Evolutionary conservation across 2,797 vertebrate species (phyloP).

Genomic region (Onychomys arenicola): DNA sequence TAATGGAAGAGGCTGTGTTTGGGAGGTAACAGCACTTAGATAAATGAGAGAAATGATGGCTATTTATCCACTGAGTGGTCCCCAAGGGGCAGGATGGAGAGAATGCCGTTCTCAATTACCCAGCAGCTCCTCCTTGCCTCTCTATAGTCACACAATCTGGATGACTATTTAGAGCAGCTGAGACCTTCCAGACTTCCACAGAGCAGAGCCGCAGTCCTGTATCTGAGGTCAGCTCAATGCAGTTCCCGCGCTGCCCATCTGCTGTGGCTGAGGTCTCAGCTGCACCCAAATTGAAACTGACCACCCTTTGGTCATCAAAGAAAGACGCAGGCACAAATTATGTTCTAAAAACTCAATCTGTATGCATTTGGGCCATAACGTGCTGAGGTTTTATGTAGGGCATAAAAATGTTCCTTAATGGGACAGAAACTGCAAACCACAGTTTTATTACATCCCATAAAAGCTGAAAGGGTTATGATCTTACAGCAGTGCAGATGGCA

Average conservation of each 20-base stretch:
- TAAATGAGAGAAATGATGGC: constrained; percentile 76
- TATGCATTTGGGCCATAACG: constrained; percentile 71
- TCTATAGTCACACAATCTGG: constrained; percentile 54
- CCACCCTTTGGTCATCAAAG: constrained; percentile 44
- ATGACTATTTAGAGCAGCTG: constrained; percentile 68
- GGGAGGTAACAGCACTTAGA: constrained; percentile 72
- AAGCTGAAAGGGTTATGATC: constrained; percentile 80
- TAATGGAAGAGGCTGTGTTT: constrained; percentile 70
- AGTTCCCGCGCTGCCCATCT: not conserved
- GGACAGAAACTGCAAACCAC: constrained; percentile 74
- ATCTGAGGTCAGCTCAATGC: not conserved
- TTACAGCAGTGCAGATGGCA: constrained; percentile 85
- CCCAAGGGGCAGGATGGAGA: constrained; percentile 51
- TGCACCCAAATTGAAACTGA: constrained; percentile 61
- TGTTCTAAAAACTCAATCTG: constrained; percentile 60
- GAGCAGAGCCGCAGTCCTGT: not conserved
- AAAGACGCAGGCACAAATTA: constrained; percentile 50
- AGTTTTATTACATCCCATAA: constrained; percentile 79
- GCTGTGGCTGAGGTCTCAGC: not conserved
- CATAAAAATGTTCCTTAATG: constrained; percentile 80
- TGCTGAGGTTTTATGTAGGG: constrained; percentile 61
- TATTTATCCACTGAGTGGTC: constrained; percentile 73
- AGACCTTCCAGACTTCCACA: constrained; percentile 5
- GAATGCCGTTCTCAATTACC: constrained; percentile 62
- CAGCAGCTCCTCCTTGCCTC: constrained; percentile 58